Percentiles rank a stretch among this genome's conserved stretches.
These are phyloP conservation scores for Temnopleurus reevesii DNA, from an alignment of 53 echinoderm and acorn worm species.

Conservation along the genomic window DNA sequence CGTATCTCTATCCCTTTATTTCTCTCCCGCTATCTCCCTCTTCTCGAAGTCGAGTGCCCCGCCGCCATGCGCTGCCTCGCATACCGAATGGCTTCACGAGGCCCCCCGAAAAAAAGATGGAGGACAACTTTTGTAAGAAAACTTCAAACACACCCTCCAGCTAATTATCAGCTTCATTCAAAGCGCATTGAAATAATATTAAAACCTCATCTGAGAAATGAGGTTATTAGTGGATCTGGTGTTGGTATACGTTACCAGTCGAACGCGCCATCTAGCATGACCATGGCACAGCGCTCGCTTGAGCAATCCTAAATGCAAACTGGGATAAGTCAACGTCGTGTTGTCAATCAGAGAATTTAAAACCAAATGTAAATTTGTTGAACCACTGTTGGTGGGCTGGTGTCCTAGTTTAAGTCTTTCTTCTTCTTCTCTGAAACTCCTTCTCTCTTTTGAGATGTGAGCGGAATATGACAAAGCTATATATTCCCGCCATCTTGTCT, in stretches of 20 bases:
- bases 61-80: slow-evolving; percentile 46
- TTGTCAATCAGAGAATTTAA: slow-evolving; percentile 60
- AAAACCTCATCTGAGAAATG: slow-evolving; percentile 51
- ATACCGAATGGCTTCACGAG: slow-evolving; percentile 52
- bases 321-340: slow-evolving; percentile 43
- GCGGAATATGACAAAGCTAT: slow-evolving; percentile 25
- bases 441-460: slow-evolving; percentile 1
- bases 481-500: slow-evolving; percentile 24
- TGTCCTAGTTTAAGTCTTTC: slow-evolving; percentile 37
- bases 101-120: slow-evolving; percentile 26
- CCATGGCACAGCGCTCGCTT: not conserved
- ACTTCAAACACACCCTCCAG: slow-evolving; percentile 38
- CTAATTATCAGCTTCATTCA: slow-evolving; percentile 48
- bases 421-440: not conserved
- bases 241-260: slow-evolving; percentile 44
- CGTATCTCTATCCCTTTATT: slow-evolving; percentile 26
- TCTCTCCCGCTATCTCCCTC: not conserved
- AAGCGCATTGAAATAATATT: slow-evolving; percentile 54
- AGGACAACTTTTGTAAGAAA: slow-evolving; percentile 16
- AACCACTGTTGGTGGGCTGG: slow-evolving; percentile 52
- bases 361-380: slow-evolving; percentile 56
- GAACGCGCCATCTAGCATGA: not conserved
- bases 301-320: slow-evolving; percentile 45
- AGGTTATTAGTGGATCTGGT: slow-evolving; percentile 38
- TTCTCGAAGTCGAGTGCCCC: slow-evolving; percentile 37